Evolutionary conservation across 2,113 vertebrate species (phyloP).

Genomic region (Tetrax tetrax): DNA sequence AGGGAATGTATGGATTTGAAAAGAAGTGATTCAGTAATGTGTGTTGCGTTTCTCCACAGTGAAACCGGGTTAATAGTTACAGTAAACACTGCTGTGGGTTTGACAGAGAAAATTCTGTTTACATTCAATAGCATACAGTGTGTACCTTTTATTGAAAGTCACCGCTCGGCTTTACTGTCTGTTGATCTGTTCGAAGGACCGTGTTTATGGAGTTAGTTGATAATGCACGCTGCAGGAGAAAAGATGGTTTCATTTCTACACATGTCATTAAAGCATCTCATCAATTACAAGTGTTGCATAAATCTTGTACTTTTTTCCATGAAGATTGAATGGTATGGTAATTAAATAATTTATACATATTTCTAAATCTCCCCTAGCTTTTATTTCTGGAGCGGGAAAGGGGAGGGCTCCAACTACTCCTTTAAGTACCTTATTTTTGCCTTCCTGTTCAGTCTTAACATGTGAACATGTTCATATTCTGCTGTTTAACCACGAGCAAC

Average conservation of each 20-base stretch:
- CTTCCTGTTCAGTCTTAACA: neutral
- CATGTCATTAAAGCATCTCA: neutral
- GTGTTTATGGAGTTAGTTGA: conserved; percentile 6
- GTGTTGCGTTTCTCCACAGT: conserved; percentile 53
- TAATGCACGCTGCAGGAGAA: neutral
- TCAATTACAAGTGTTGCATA: neutral
- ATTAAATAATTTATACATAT: neutral
- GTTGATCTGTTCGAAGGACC: neutral
- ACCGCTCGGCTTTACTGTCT: neutral
- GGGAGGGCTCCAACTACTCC: neutral
- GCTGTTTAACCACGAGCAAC: neutral
- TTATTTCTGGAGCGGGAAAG: neutral
- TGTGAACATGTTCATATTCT: neutral
- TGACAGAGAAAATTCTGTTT: conserved; percentile 68
- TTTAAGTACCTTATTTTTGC: neutral
- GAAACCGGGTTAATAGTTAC: conserved; percentile 41
- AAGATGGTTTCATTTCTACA: conserved; percentile 35
- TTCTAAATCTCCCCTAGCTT: neutral
- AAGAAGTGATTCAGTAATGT: conserved; percentile 66
- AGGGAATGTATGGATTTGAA: conserved; percentile 73
- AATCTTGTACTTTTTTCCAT: neutral
- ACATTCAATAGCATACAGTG: neutral
- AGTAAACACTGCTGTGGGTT: conserved; percentile 41
- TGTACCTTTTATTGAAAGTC: neutral
- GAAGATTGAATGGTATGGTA: neutral